Evolutionary conservation across 2,888 invertebrate species (phyloP), one percentile per base, ranked within the genome.

Genomic region (Pyrocoelia pectoralis): DNA sequence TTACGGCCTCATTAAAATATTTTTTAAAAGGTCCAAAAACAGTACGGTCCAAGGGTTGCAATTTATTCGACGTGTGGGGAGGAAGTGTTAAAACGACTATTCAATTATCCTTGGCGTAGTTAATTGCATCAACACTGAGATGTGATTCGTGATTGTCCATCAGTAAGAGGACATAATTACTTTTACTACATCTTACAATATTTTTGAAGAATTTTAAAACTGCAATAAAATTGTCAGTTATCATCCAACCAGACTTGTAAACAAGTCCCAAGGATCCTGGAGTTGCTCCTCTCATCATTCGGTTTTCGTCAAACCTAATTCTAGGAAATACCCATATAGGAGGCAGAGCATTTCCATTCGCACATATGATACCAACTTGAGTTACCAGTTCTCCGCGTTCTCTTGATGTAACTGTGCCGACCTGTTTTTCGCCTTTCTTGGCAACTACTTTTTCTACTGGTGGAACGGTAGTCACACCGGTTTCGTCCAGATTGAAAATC

Each of bases 211-310:
- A 66, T 58, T 66, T 54, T 52, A 73, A 61, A 46, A 71, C 65
- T 43, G 65, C 19, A 9, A 68, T 15, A 64, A 71, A 74, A 15
- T 68, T 58, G 40, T 72, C 69, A n/a, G 65, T 64, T n/a, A 64
- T 72, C 65, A 73, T 71, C 72, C 73, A 75, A 10, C 74, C 73
- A 49, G 65, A 61, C 10, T 59, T 56, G 65, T 68, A 68, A 17
- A 70, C 74, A 15, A 71, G 56, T 10, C 72, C 72, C 15, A 72
- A 56, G 28, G 72, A 63, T 19, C 74, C 73, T 43, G 67, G 48
- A 41, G 70, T 66, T 8, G 70, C 70, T 33, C 68, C 70, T 48
- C 46, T 60, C n/a, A 71, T 56, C 69, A 74, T 71, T 68, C 55
- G 41, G 15, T 52, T 43, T 49, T 19, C 9, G 28, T 67, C 65